Evolutionary conservation across 53 echinoderm and acorn worm species (phyloP).

Genomic region (Paracentrotus lividus): DNA sequence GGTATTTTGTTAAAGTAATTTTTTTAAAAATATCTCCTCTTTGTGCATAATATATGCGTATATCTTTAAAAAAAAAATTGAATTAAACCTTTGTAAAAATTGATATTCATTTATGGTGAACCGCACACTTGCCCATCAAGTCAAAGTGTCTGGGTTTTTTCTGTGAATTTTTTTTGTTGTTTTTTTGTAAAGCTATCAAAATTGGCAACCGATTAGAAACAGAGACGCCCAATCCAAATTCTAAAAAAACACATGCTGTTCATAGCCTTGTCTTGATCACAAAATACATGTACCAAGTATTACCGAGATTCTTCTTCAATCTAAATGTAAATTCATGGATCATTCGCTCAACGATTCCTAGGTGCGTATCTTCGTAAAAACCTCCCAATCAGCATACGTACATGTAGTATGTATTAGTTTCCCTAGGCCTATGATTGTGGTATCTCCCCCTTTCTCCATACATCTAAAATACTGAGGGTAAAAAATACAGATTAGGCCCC

Average conservation of each 20-base stretch:
- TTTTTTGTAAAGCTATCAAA: background rate
- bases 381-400: background rate
- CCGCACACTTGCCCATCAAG: background rate
- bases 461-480: background rate
- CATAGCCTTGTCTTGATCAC: background rate
- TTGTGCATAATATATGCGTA: background rate
- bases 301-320: background rate
- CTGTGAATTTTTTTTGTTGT: background rate
- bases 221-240: background rate
- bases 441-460: background rate
- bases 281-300: background rate
- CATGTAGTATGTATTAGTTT: background rate
- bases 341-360: background rate
- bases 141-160: background rate
- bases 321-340: slow-evolving; percentile 45
- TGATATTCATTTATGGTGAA: background rate
- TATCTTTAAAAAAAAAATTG: background rate
- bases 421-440: background rate
- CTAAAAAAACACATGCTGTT: background rate
- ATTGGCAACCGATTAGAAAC: background rate
- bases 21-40: background rate
- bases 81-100: background rate
- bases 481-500: background rate
- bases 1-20: background rate
- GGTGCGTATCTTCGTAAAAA: background rate